Conservation (phyloP, 1,140 invertebrate species). For the Caenorhabditis brenneri region DNA sequence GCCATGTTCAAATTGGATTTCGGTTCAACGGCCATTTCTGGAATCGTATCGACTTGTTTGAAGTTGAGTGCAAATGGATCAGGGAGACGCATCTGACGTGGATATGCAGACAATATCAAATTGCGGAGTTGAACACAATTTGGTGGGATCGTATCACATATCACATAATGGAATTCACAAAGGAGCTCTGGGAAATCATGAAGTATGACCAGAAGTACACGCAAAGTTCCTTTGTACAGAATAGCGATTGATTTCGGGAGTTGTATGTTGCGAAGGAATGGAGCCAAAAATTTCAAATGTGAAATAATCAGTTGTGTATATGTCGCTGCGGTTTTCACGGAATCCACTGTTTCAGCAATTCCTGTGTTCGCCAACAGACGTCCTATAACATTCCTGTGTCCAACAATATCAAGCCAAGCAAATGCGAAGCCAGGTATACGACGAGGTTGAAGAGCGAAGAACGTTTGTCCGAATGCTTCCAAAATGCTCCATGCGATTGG, state of each 20-base stretch:
- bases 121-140: conserved; percentile 99
- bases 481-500: conserved; percentile 84
- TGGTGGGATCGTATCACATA: conserved; percentile 97
- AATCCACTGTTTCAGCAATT: conserved; percentile 39
- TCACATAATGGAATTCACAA: conserved; percentile 98
- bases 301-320: conserved; percentile 87
- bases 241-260: conserved; percentile 88
- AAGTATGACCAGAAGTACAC: conserved; percentile 90
- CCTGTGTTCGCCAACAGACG: conserved; percentile 77
- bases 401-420: conserved; percentile 93
- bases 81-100: conserved; percentile 92
- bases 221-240: conserved; percentile 84
- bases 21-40: conserved; percentile 82
- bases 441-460: conserved; percentile 54
- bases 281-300: conserved; percentile 93
- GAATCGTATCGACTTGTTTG: conserved; percentile 87
- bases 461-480: conserved; percentile 74
- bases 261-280: conserved; percentile 94
- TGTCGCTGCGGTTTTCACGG: conserved; percentile 74
- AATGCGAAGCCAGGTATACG: conserved; percentile 87
- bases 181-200: conserved; percentile 99
- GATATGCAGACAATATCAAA: conserved; percentile 94
- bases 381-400: conserved; percentile 93
- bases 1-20: conserved; percentile 84
- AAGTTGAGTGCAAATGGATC: conserved; percentile 94